These are phyloP conservation scores for Belgica antarctica DNA, from an alignment of 2,888 invertebrate genomes.

Conservation along the genomic window DNA sequence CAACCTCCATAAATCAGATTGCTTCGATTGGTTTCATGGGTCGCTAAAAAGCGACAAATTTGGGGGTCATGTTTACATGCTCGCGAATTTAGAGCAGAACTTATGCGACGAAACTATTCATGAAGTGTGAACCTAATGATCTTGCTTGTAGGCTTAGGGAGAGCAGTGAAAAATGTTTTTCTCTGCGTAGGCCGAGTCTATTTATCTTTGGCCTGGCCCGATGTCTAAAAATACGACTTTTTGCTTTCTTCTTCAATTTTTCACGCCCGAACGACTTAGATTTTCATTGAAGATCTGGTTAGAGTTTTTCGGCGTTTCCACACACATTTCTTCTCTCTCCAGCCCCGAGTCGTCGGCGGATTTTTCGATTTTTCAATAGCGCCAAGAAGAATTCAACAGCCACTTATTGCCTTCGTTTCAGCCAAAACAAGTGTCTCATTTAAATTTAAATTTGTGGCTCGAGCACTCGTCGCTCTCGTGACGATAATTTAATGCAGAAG, in stretches of 20 bases:
- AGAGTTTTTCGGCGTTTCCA: conserved; percentile 18
- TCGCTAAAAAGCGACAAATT: no score
- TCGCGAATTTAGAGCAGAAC: no score
- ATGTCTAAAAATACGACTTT: conserved; percentile 31
- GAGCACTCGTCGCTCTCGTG: neutral
- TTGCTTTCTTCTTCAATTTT: conserved; percentile 3
- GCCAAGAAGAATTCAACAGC: conserved; percentile 16
- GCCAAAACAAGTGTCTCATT: conserved; percentile 5
- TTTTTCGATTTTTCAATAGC: conserved; percentile 10
- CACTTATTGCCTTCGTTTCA: neutral
- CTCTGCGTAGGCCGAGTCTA: conserved; percentile 26
- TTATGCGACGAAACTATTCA: neutral
- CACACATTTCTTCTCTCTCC: conserved; percentile 1
- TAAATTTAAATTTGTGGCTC: neutral
- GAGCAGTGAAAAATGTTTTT: conserved; percentile 23
- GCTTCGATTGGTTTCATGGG: no score
- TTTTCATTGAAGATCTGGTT: conserved; percentile 26
- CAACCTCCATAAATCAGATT: no score
- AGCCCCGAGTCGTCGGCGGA: no score
- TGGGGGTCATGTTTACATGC: neutral
- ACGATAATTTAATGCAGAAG: no score
- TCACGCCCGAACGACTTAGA: conserved; percentile 17
- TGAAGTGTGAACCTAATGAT: conserved; percentile 17
- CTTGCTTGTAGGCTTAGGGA: conserved; percentile 13
- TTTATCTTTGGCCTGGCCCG: conserved; percentile 31